Percentiles rank a stretch among this genome's conserved stretches.
Evolutionary conservation across 2,888 invertebrate species (phyloP).

Genomic region (Nebria salina): DNA sequence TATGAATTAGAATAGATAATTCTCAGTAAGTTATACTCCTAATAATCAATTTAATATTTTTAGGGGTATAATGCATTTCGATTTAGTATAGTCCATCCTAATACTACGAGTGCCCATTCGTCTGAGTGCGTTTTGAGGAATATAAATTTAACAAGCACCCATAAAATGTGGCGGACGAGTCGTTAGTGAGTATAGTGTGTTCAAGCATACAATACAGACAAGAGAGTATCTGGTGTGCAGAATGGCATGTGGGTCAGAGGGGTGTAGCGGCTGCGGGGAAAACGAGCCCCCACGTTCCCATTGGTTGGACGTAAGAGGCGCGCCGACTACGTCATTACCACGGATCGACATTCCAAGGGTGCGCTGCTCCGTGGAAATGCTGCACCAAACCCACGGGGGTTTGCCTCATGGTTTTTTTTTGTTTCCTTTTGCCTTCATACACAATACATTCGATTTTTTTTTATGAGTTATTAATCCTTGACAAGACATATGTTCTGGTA

Average conservation of each 20-base stretch:
- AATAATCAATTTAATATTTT: too few relatives aligned
- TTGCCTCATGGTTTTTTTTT: not conserved
- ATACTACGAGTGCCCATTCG: too few relatives aligned
- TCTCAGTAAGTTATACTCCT: too few relatives aligned
- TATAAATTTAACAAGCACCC: not conserved
- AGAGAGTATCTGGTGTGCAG: not conserved
- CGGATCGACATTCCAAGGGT: conserved; percentile 45
- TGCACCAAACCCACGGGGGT: conserved; percentile 11
- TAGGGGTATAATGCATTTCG: too few relatives aligned
- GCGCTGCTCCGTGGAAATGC: conserved; percentile 22
- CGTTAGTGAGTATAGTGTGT: not conserved
- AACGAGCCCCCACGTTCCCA: conserved; percentile 45
- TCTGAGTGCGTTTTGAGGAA: not conserved
- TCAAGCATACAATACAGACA: not conserved
- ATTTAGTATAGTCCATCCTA: too few relatives aligned
- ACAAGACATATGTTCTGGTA: not conserved
- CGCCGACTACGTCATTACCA: conserved; percentile 35
- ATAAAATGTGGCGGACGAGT: not conserved
- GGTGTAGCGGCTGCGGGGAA: conserved; percentile 40
- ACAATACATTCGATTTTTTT: not conserved
- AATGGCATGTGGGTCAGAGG: conserved; percentile 28
- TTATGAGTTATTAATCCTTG: not conserved
- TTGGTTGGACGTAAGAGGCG: conserved; percentile 49
- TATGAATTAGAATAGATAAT: not conserved
- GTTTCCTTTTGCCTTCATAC: not conserved